Conservation (phyloP, 2,113 vertebrate species). For the Corvus cornix region DNA sequence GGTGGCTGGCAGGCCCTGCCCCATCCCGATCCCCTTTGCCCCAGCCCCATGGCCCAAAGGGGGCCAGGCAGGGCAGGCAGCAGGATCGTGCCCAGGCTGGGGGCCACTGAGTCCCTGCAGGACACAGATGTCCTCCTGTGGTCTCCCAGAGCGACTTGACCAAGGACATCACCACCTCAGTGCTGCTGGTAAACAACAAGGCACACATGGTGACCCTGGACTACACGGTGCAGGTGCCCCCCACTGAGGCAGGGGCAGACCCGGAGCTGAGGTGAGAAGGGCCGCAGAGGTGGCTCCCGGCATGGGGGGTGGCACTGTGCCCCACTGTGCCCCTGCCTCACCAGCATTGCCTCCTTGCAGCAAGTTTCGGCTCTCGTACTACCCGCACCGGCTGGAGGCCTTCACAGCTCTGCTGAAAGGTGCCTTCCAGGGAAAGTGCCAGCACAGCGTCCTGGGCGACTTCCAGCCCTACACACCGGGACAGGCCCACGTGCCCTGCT, state of each 20-base stretch:
- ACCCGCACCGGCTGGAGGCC: constrained; percentile 87
- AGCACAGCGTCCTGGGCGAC: constrained; percentile 89
- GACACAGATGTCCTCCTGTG: background rate
- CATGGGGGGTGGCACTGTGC: fast-evolving
- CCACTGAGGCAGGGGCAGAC: constrained; percentile 39
- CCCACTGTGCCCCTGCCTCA: fast-evolving
- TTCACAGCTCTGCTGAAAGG: constrained; percentile 84
- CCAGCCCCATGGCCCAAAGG: background rate
- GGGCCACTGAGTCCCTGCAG: fast-evolving
- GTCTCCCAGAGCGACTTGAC: constrained; percentile 88
- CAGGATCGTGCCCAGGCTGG: background rate
- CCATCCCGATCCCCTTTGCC: background rate
- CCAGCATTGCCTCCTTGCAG: constrained; percentile 52
- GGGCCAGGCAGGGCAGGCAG: background rate
- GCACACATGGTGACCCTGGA: constrained; percentile 97
- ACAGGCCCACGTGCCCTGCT: constrained; percentile 84
- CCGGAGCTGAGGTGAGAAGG: constrained; percentile 84
- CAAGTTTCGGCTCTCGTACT: constrained; percentile 95
- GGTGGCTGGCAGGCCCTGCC: background rate
- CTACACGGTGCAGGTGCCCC: constrained; percentile 89
- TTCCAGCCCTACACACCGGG: constrained; percentile 84
- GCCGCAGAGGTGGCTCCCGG: fast-evolving
- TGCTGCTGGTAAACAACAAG: constrained; percentile 92
- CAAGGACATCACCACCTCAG: constrained; percentile 92
- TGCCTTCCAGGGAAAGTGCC: constrained; percentile 84